Conservation (phyloP, 2,888 invertebrate species). For the Capitulum mitella region DNA sequence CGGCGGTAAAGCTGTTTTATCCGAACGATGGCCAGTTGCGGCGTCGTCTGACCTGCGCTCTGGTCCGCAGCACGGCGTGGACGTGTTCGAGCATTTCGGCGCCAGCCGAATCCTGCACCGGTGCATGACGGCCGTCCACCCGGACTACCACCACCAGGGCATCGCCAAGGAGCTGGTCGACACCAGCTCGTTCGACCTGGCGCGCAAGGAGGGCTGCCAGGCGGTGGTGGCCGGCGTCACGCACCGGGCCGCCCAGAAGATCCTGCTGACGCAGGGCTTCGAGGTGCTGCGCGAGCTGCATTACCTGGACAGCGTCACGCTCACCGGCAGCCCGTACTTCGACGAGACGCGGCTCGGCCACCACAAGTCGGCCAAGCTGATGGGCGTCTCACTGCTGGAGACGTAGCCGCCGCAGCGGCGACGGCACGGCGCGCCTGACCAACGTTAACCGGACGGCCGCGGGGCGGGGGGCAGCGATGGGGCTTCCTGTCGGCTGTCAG, state of each 20-base stretch:
- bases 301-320: not conserved
- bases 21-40: too few relatives aligned
- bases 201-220: slow-evolving; percentile 6
- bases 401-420: not conserved
- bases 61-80: slow-evolving; percentile 1
- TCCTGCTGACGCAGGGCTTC: slow-evolving; percentile 10
- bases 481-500: too few relatives aligned
- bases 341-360: not conserved
- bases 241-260: slow-evolving; percentile 18
- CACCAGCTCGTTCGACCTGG: not conserved
- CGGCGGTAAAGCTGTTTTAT: too few relatives aligned
- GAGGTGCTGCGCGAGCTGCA: not conserved
- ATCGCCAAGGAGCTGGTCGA: slow-evolving; percentile 19
- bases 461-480: not conserved
- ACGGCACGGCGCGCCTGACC: not conserved
- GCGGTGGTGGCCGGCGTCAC: slow-evolving; percentile 21
- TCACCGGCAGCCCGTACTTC: not conserved
- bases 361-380: slow-evolving; percentile 22
- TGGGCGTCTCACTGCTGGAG: not conserved
- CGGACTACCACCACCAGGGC: slow-evolving; percentile 23
- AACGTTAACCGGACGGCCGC: not conserved
- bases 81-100: not conserved
- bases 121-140: slow-evolving; percentile 14
- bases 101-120: slow-evolving; percentile 1
- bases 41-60: too few relatives aligned